phyloP scores from a whole-genome alignment of 2,113 vertebrate species.

The Galeopterus variegatus region DNA sequence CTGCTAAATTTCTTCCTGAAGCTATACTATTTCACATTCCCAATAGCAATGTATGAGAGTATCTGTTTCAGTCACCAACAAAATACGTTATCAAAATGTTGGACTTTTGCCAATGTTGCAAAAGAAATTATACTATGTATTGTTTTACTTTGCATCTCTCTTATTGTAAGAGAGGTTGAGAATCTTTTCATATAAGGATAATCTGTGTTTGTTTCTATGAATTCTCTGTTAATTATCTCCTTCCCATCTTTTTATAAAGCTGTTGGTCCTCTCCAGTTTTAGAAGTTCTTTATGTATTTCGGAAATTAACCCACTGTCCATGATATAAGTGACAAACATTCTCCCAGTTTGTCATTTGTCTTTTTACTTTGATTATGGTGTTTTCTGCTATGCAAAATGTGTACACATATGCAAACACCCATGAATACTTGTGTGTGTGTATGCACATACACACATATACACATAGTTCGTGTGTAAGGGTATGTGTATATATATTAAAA shows the following conservation, averaged over 20 bases:
- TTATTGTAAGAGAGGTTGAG: neutral
- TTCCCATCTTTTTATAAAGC: neutral
- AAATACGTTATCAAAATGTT: constrained; percentile 45
- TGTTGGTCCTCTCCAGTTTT: neutral
- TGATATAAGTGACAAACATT: neutral
- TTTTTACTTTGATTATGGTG: constrained; percentile 43
- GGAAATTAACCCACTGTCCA: neutral
- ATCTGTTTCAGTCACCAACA: neutral
- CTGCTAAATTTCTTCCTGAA: neutral
- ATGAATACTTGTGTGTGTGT: too few species aligned
- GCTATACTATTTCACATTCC: neutral
- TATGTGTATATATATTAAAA: too few species aligned
- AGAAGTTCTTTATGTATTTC: neutral
- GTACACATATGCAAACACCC: neutral
- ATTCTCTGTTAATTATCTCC: neutral
- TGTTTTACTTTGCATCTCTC: neutral
- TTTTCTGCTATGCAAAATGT: constrained; percentile 35
- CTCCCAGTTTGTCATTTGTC: neutral
- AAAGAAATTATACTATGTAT: neutral
- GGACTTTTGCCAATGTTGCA: neutral
- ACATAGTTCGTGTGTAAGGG: too few species aligned
- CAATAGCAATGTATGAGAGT: neutral
- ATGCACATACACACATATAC: neutral
- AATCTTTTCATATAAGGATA: neutral
- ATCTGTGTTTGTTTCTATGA: neutral